Evolutionary conservation across 2,797 vertebrate genomes (phyloP).

Genomic region (Lithobates pipiens): DNA sequence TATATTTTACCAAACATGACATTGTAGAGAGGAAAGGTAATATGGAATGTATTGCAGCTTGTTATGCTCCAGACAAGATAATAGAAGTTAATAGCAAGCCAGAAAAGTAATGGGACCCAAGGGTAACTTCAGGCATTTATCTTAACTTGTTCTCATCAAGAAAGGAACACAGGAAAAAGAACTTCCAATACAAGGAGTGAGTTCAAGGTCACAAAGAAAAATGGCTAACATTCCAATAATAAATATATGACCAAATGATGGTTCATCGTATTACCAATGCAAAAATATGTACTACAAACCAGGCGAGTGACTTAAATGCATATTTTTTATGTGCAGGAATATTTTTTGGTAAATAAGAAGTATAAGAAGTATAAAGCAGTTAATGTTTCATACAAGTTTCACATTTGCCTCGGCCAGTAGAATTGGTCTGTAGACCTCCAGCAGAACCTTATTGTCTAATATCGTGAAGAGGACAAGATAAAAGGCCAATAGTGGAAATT

Average conservation of each 20-base stretch:
- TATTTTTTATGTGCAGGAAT: neutral
- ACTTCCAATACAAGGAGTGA: slow-evolving; percentile 9
- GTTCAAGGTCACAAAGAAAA: slow-evolving; percentile 8
- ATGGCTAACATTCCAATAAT: neutral
- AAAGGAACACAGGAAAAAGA: neutral
- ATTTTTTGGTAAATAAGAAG: too few relatives aligned
- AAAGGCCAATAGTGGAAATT: too few relatives aligned
- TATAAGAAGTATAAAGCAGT: too few relatives aligned
- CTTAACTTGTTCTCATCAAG: slow-evolving; percentile 12
- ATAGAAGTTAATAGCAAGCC: slow-evolving; percentile 29
- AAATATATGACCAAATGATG: neutral
- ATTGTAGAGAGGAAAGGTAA: slow-evolving; percentile 20
- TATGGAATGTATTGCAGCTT: slow-evolving; percentile 16
- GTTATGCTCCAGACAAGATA: slow-evolving; percentile 18
- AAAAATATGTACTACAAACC: neutral
- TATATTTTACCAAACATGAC: neutral
- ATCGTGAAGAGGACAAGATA: too few relatives aligned
- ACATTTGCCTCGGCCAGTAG: too few relatives aligned
- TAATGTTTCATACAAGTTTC: too few relatives aligned
- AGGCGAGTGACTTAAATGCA: neutral
- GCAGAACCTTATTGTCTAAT: too few relatives aligned
- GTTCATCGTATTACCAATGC: neutral
- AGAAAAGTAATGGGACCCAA: slow-evolving; percentile 32
- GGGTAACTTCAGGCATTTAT: slow-evolving; percentile 23
- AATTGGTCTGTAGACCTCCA: too few relatives aligned